These are phyloP conservation scores for Sebastolobus altivelis DNA, from an alignment of 2,797 vertebrate species.

Conservation along the genomic window DNA sequence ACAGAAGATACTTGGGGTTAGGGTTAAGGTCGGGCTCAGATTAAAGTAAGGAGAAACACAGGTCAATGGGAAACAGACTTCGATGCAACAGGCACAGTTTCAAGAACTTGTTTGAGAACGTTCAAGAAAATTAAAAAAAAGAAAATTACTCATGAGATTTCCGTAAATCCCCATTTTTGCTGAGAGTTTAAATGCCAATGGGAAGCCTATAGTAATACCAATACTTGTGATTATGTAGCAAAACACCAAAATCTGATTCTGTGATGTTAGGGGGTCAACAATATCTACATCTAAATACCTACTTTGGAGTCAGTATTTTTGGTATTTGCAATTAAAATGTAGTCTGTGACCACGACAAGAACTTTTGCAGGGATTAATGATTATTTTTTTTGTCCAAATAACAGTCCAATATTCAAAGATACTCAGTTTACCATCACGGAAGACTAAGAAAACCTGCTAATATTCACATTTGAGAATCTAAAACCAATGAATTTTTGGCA, in stretches of 20 bases:
- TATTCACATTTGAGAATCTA: background rate
- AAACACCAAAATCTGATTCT: background rate
- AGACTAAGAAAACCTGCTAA: background rate
- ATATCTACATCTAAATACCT: background rate
- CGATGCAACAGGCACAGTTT: background rate
- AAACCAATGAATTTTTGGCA: background rate
- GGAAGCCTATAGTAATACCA: background rate
- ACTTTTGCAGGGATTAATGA: background rate
- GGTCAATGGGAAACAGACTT: background rate
- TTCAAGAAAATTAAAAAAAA: no score
- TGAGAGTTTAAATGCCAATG: background rate
- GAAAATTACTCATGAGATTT: background rate
- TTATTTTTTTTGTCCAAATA: background rate
- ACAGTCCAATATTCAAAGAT: background rate
- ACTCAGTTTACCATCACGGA: background rate
- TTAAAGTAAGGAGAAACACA: background rate
- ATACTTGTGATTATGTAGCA: background rate
- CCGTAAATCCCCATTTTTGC: accelerated
- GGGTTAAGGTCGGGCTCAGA: background rate
- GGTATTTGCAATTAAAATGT: background rate
- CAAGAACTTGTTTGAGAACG: background rate
- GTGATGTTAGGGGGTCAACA: background rate
- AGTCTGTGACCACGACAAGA: background rate
- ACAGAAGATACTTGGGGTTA: background rate
- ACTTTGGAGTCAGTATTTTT: background rate